These are phyloP conservation scores for Natator depressus DNA, from an alignment of 2,113 vertebrate genomes.

Conservation along the genomic window DNA sequence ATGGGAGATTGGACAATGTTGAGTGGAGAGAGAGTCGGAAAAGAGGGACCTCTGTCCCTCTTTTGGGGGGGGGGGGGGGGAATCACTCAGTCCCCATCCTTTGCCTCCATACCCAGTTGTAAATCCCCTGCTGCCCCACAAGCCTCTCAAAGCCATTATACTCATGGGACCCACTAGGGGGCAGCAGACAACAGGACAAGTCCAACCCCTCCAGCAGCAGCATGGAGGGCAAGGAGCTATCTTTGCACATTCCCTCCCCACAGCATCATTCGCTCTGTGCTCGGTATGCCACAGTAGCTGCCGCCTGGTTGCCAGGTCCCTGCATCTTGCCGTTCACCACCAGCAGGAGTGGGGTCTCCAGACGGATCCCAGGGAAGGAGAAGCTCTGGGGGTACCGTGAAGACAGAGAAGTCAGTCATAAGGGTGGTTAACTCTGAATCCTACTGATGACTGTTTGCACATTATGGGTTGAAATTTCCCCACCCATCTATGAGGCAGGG, in stretches of 20 bases:
- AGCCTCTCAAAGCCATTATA: background rate
- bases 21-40: background rate
- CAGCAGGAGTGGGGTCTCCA: conserved; percentile 87
- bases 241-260: background rate
- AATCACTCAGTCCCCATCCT: background rate
- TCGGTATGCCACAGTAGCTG: conserved; percentile 84
- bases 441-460: background rate
- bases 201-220: background rate
- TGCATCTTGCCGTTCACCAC: conserved; percentile 92
- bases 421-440: background rate
- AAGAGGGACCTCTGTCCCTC: background rate
- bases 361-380: conserved; percentile 86
- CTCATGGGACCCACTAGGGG: background rate
- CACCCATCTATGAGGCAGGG: background rate
- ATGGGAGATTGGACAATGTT: background rate
- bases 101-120: background rate
- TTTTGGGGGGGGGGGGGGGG: background rate
- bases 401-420: background rate
- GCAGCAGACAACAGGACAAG: too few relatives aligned
- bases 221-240: background rate
- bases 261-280: conserved; percentile 83
- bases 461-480: background rate
- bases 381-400: conserved; percentile 46
- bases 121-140: background rate
- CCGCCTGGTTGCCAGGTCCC: conserved; percentile 84